Percentiles rank a stretch among this genome's conserved stretches.
phyloP scores from a whole-genome alignment of 2,797 vertebrate genomes.

The Oreortyx pictus region DNA sequence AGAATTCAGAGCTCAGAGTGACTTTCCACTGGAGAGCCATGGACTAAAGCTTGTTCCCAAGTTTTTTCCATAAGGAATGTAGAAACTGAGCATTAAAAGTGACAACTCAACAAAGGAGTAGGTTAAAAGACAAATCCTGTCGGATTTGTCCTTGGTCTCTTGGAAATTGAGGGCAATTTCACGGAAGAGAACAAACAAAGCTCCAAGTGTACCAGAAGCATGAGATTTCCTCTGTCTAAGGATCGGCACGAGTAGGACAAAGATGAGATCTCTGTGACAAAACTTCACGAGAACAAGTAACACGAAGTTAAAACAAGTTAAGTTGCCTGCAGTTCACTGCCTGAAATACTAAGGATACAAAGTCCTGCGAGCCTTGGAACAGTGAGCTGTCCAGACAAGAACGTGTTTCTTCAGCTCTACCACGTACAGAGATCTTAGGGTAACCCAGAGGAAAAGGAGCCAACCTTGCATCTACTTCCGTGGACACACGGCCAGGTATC shows the following conservation, averaged over 20 bases:
- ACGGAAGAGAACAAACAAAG: neutral
- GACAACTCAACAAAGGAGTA: neutral
- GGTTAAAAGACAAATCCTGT: neutral
- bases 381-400: neutral
- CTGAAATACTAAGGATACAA: neutral
- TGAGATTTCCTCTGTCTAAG: neutral
- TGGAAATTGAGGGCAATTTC: neutral
- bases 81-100: neutral
- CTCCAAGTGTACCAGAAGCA: neutral
- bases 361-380: neutral
- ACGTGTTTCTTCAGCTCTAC: neutral
- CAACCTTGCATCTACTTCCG: constrained; percentile 97
- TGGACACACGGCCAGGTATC: constrained; percentile 95
- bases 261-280: neutral
- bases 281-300: neutral
- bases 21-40: neutral
- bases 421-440: neutral
- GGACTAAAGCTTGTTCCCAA: neutral
- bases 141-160: neutral
- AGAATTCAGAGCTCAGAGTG: neutral
- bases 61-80: neutral
- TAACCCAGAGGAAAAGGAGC: neutral
- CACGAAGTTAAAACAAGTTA: neutral
- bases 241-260: neutral
- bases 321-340: neutral